Base-by-base conservation (phyloP, 1,140 invertebrate species). In the Anoplolepis gracilipes region DNA sequence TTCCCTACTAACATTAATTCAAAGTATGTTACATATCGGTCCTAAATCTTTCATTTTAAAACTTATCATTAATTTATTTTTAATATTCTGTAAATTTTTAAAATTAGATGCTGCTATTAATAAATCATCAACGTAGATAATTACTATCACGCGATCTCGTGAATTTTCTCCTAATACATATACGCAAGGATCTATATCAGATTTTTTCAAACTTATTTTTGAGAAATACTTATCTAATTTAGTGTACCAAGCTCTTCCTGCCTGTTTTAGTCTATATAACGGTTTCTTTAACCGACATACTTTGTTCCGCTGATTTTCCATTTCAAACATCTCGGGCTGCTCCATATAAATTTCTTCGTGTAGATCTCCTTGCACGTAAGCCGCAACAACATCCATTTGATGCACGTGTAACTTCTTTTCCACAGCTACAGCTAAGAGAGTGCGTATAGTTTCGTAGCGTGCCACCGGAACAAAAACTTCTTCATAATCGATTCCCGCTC, bases 301-400 rank as follows among this genome's bases (percentile, higher is more conserved):
- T 8, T 39, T 65, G 7, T 65, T 7, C 1, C 11, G 2, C 10
- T 36, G 2, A 5, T 11, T 2, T 5, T 19, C 6, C 8, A 3
- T 2, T 28, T 85, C 28, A 19, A 62, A 65, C 30, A 65, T 4
- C 5, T 65, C 30, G 7, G 62, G 62, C 1, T 65, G 33, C 91
- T 65, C 19, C 33, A 65, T 65, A 1, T 65, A 65, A 1, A 65
- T 6, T 22, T 94, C 91, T 85, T 92, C 92, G 25, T 90, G 55
- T 10, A 94, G 25, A 10, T 87, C 75, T 1, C 90, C 88, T 62
- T 93, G 82, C 5, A 94, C 75, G 69, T 91, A 94, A 0, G 93
- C 91, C 8, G 90, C 93, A n/a, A 77, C 87, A 1, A 93, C 87
- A 85, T 94, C 94, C 42, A 92, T 85, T 62, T 94, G 93, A 6